These are phyloP conservation scores for Tetropium fuscum DNA, from an alignment of 2,888 invertebrate genomes.

Conservation along the genomic window DNA sequence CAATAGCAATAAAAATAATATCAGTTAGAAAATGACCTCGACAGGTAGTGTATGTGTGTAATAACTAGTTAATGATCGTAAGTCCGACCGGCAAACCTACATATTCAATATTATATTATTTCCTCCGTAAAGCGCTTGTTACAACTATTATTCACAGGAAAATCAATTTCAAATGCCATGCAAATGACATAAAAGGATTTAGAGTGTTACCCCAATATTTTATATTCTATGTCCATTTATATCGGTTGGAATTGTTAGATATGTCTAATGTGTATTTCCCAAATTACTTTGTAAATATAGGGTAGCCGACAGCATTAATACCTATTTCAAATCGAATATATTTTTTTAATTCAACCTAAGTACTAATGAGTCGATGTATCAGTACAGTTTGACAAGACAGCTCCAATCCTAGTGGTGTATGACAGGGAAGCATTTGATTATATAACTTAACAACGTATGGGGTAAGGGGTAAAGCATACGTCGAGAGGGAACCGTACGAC, in stretches of 20 bases:
- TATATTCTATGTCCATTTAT: conserved; percentile 33
- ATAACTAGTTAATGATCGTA: conserved; percentile 43
- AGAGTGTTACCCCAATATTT: conserved; percentile 40
- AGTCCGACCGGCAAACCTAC: conserved; percentile 39
- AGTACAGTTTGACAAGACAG: no score
- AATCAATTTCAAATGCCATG: conserved; percentile 58
- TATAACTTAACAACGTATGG: no score
- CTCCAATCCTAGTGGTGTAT: no score
- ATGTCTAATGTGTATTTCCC: conserved; percentile 47
- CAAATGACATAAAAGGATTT: conserved; percentile 57
- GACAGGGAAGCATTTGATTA: no score
- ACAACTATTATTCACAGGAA: conserved; percentile 51
- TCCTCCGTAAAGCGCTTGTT: conserved; percentile 38
- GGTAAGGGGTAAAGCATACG: no score
- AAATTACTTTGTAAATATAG: conserved; percentile 50
- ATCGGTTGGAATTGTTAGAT: conserved; percentile 36
- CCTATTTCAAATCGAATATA: no score
- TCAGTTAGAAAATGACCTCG: conserved; percentile 34
- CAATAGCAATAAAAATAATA: conserved; percentile 26
- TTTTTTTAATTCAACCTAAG: no score
- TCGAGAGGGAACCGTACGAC: no score
- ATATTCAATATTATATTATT: conserved; percentile 46
- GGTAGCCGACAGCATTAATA: background rate
- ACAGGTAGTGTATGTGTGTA: conserved; percentile 31
- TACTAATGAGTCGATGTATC: no score